These are phyloP conservation scores for Spea bombifrons DNA, from an alignment of 2,113 vertebrate species.

Conservation along the genomic window DNA sequence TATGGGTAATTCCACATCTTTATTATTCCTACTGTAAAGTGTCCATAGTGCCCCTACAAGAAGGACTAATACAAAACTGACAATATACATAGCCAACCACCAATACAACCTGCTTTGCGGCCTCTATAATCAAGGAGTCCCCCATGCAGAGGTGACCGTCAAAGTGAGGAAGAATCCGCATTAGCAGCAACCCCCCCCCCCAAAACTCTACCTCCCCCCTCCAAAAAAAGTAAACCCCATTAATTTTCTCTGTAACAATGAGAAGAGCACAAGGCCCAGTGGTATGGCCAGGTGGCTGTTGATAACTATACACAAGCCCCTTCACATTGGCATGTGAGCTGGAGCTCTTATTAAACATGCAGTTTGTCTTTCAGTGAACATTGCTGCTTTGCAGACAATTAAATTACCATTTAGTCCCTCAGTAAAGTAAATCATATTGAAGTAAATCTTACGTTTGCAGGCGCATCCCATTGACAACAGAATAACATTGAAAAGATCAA, in stretches of 20 bases:
- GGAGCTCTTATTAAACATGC: conserved; percentile 35
- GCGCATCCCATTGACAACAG: conserved; percentile 49
- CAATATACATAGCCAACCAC: no score
- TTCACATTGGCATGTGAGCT: conserved; percentile 14
- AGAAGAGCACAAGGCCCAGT: conserved; percentile 26
- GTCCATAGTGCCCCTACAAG: no score
- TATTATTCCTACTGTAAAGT: no score
- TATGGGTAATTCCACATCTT: no score
- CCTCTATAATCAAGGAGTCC: no score
- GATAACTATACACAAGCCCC: conserved; percentile 1
- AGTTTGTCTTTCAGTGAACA: conserved; percentile 41
- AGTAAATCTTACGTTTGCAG: conserved; percentile 51
- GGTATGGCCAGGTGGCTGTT: conserved; percentile 23
- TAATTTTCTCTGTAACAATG: conserved; percentile 20
- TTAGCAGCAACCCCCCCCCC: no score
- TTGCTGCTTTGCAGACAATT: conserved; percentile 50
- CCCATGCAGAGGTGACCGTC: no score
- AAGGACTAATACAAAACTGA: no score
- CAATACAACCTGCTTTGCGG: no score
- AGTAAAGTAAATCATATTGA: conserved; percentile 42
- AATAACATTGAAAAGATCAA: conserved; percentile 54
- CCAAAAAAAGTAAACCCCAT: not conserved
- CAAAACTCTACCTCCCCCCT: no score
- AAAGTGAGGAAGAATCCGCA: no score
- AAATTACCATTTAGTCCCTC: conserved; percentile 52